Conservation (phyloP, 2,888 invertebrate species). For the Microctonus brassicae region DNA sequence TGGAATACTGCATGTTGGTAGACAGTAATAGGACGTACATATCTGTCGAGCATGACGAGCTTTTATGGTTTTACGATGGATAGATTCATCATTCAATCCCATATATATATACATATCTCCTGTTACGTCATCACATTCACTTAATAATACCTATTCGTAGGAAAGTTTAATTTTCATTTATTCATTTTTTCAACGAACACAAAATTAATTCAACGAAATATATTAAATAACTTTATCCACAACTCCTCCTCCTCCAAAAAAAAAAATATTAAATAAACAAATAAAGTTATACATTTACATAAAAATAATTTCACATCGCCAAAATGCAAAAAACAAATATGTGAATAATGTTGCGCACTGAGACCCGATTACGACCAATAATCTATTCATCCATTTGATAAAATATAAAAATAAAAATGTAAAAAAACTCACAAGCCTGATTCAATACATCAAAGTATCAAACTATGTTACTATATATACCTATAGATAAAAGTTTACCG, state of each 20-base stretch:
- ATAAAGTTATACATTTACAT: too few species aligned
- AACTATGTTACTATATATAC: too few species aligned
- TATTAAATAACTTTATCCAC: not conserved
- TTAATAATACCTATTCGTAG: conserved; percentile 57
- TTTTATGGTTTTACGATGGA: conserved; percentile 68
- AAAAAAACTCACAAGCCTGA: too few species aligned
- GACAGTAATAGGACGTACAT: conserved; percentile 66
- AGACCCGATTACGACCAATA: too few species aligned
- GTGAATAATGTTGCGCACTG: not conserved
- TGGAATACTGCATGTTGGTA: conserved; percentile 55
- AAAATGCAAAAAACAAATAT: not conserved
- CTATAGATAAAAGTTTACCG: conserved; percentile 51
- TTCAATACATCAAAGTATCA: too few species aligned
- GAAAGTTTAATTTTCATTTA: conserved; percentile 37
- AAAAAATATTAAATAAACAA: too few species aligned
- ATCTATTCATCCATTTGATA: not conserved
- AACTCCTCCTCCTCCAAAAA: not conserved
- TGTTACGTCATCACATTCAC: conserved; percentile 60
- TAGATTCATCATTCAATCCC: conserved; percentile 68
- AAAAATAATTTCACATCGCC: not conserved
- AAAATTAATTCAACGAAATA: too few species aligned
- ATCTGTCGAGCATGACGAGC: conserved; percentile 67
- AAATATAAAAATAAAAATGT: too few species aligned
- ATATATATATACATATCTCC: conserved; percentile 41
- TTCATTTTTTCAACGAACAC: too few species aligned